A percentile compares a stretch with the other conserved stretches of the same genome.
These are phyloP conservation scores for Chondrosia reniformis DNA, from an alignment of 37 sponge, comb jelly and placozoan genomes.

Conservation along the genomic window DNA sequence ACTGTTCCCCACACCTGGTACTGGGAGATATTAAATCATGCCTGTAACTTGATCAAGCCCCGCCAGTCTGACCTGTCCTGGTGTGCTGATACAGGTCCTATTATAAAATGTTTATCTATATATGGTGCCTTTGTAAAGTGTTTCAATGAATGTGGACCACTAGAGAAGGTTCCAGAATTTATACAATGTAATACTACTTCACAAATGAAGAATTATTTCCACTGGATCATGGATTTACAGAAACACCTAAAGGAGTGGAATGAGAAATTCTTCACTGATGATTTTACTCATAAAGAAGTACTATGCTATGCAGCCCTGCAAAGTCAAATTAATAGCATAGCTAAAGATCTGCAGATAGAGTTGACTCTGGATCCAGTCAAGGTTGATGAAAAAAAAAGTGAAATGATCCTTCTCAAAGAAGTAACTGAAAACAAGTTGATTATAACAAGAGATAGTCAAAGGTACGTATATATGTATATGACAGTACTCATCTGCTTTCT, in stretches of 20 bases:
- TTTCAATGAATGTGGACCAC: not conserved
- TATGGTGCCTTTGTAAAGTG: too few relatives aligned
- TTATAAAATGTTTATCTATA: not conserved
- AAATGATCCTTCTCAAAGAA: too few relatives aligned
- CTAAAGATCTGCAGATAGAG: too few relatives aligned
- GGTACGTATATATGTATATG: too few relatives aligned
- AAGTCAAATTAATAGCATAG: too few relatives aligned
- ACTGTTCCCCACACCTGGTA: slow-evolving; percentile 4
- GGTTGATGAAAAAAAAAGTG: too few relatives aligned
- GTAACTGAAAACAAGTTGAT: too few relatives aligned
- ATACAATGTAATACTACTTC: too few relatives aligned
- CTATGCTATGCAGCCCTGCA: not conserved
- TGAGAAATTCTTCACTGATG: not conserved
- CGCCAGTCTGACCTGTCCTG: not conserved
- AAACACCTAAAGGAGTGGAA: not conserved
- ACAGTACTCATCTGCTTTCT: too few relatives aligned
- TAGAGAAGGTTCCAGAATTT: not conserved
- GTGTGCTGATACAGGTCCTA: not conserved
- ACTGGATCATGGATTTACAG: slow-evolving; percentile 9
- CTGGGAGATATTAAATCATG: slow-evolving; percentile 1
- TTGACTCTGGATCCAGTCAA: too few relatives aligned
- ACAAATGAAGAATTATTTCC: slow-evolving; percentile 4
- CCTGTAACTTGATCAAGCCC: slow-evolving; percentile 1
- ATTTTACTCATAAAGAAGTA: not conserved
- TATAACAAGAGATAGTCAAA: too few relatives aligned